Base-by-base conservation (phyloP, 2,888 invertebrate species). In the Eilema depressum region DNA sequence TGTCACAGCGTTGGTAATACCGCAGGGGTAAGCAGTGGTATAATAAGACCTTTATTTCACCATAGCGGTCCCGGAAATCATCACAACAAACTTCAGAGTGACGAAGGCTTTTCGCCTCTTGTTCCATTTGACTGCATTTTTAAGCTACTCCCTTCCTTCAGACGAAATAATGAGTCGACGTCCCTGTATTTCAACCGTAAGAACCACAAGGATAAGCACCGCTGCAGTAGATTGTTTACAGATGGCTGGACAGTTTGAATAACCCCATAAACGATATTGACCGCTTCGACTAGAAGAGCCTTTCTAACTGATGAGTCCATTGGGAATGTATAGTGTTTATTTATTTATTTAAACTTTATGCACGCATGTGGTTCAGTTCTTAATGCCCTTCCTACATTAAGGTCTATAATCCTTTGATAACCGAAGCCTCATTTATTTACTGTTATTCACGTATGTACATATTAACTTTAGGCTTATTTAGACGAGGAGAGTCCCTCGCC, bases 111-210 rank as follows among this genome's bases (percentile, higher is more conserved):
- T 10, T 53, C 53, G n/a, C 47, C n/a, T 53, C n/a, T 20, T 53
- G 53, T 53, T 53, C 53, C 25, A 37, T 11, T n/a, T n/a, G n/a
- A n/a, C n/a, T 25, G 25, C 17, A 63, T 41, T 25, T 25, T 41
- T 63, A 8, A 59, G 59, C 33, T 30, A 17, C 12, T 53, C 20
- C 30, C 7, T 64, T 30, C 7, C 23, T 28, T 56, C 28, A 12
- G 17, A 12, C 14, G 64, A 64, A 53, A 64, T 17, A 56, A 64
- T 53, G 64, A 64, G 14, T n/a, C 56, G 14, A 33, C 56, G 17
- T 33, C 33, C 56, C 57, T 30, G 20, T 57, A 57, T 57, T 33
- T 57, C 33, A 56, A 57, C 65, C 33, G 65, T 66, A 33, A 56
- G 65, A 66, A 14, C 56, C 33, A 17, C 17, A 30, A 10, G 65